Evolutionary conservation across 2,113 vertebrate genomes (phyloP).

Genomic region (Phodopus roborovskii): DNA sequence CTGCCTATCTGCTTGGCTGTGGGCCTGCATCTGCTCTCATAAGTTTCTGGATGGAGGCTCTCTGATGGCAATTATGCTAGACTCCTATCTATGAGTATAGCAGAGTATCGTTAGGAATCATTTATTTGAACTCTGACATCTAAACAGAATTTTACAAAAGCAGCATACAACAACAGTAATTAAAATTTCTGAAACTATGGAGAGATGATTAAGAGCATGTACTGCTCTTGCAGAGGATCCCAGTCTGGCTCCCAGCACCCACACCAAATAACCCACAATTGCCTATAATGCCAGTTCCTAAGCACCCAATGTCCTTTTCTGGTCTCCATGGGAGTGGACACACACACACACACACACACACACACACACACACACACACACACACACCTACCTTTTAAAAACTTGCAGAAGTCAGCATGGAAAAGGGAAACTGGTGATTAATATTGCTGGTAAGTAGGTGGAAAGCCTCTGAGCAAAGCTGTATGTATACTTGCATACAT

Average conservation of each 20-base stretch:
- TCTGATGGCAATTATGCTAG: neutral
- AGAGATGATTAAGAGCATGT: neutral
- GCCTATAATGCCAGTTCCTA: neutral
- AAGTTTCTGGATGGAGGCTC: neutral
- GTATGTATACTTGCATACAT: neutral
- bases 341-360: neutral
- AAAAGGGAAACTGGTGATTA: neutral
- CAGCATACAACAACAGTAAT: neutral
- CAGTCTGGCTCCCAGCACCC: neutral
- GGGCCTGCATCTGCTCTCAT: neutral
- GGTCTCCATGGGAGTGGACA: neutral
- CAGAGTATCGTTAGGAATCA: neutral
- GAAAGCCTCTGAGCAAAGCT: neutral
- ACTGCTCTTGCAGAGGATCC: neutral
- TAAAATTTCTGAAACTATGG: neutral
- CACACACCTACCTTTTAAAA: neutral
- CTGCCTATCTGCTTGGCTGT: neutral
- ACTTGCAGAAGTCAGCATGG: neutral
- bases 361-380: neutral
- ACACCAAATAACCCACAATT: neutral
- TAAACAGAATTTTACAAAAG: neutral
- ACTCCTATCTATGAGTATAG: neutral
- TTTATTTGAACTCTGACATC: constrained; percentile 47
- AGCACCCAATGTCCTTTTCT: neutral
- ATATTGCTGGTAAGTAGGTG: neutral